A percentile compares a stretch with the other conserved stretches of the same genome.
phyloP scores from a whole-genome alignment of 2,797 vertebrate genomes.

The Pseudotriccus pelzelni region DNA sequence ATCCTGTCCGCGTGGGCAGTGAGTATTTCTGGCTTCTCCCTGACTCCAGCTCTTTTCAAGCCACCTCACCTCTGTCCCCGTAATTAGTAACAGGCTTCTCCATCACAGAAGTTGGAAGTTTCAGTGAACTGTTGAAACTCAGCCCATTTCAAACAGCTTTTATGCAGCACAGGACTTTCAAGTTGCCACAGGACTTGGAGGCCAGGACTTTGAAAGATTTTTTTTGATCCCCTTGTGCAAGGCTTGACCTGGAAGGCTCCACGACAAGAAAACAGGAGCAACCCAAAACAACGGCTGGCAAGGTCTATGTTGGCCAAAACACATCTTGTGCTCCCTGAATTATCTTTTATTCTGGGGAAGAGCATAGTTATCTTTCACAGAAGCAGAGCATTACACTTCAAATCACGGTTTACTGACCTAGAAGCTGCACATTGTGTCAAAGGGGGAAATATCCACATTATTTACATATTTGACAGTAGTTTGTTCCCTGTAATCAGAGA shows the following conservation, averaged over 20 bases:
- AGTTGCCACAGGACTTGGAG: background rate
- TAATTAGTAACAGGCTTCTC: conserved; percentile 3
- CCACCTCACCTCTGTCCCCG: background rate
- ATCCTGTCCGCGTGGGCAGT: background rate
- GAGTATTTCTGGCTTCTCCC: conserved; percentile 1
- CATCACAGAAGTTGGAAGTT: background rate
- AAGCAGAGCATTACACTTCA: background rate
- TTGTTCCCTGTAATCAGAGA: background rate
- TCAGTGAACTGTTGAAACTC: background rate
- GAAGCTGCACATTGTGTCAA: background rate
- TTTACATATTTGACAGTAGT: background rate
- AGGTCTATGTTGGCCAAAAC: background rate
- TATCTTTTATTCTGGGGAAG: background rate
- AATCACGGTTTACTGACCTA: background rate
- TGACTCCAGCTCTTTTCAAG: background rate
- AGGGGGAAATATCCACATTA: background rate
- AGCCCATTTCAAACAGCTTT: background rate
- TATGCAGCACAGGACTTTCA: background rate
- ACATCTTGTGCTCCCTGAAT: fast-evolving
- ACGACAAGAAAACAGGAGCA: background rate
- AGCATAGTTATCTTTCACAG: background rate
- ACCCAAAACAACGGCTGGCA: background rate
- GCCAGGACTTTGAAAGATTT: background rate
- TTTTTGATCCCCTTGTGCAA: background rate
- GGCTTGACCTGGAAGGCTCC: background rate